These are phyloP conservation scores for Augochlorella aurata DNA, from an alignment of 2,888 invertebrate genomes.

Conservation along the genomic window DNA sequence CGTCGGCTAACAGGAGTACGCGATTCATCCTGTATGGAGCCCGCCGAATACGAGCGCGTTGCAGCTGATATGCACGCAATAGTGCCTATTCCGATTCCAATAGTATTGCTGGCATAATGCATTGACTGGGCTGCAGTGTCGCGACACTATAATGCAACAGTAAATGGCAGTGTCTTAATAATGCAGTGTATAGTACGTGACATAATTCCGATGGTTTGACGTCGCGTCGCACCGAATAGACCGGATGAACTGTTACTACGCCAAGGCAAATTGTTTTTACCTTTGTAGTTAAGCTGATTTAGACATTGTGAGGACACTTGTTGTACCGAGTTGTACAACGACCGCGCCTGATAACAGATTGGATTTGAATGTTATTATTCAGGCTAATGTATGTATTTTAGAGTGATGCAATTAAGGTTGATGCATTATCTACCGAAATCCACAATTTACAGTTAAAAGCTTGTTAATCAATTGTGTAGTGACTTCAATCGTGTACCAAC, in stretches of 20 bases:
- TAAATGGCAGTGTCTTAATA: constrained; percentile 25
- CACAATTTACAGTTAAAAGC: no score
- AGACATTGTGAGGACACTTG: background rate
- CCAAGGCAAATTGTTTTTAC: background rate
- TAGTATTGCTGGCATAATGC: background rate
- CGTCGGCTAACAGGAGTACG: background rate
- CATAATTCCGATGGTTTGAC: background rate
- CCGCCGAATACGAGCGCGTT: background rate
- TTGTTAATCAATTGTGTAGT: no score
- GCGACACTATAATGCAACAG: background rate
- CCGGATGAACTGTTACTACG: background rate
- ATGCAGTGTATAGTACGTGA: background rate
- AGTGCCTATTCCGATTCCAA: constrained; percentile 13
- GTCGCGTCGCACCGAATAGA: background rate
- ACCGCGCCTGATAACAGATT: no score
- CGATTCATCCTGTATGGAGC: background rate
- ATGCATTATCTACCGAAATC: no score
- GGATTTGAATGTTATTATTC: no score
- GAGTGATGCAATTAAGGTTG: no score
- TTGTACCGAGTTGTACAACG: no score
- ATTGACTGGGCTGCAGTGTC: background rate
- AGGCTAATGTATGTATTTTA: no score
- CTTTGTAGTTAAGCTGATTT: background rate
- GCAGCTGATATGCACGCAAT: background rate
- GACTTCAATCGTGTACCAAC: no score